Conservation (phyloP, 2,797 vertebrate genomes). For the Moxostoma hubbsi region DNA sequence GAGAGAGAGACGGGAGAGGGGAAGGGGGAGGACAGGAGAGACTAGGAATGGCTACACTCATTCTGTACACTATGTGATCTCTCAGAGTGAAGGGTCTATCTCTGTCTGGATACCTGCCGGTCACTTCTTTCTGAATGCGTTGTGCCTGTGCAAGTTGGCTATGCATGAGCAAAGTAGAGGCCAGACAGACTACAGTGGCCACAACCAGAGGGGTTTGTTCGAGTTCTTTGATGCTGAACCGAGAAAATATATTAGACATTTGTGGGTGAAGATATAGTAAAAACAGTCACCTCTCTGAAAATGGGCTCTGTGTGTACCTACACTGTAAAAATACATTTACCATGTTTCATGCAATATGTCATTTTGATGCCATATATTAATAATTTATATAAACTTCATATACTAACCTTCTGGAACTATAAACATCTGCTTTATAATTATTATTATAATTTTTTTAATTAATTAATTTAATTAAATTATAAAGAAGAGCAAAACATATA, state of each 20-base stretch:
- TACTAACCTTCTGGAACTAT: too few species aligned
- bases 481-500: too few species aligned
- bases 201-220: constrained; percentile 50
- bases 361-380: too few species aligned
- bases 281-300: constrained; percentile 45
- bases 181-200: neutral
- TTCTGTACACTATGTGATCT: constrained; percentile 7
- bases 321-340: too few species aligned
- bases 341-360: too few species aligned
- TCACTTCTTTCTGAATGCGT: constrained; percentile 44
- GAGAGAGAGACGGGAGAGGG: constrained; percentile 18
- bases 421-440: too few species aligned
- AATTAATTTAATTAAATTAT: too few species aligned
- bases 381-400: too few species aligned
- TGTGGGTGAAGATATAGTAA: constrained; percentile 47
- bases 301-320: constrained; percentile 15
- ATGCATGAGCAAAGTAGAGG: constrained; percentile 56
- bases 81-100: constrained; percentile 13
- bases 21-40: constrained; percentile 22
- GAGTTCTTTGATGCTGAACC: constrained; percentile 50
- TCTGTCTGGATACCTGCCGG: constrained; percentile 24
- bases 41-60: constrained; percentile 37
- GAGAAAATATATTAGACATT: constrained; percentile 56
- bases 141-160: constrained; percentile 56
- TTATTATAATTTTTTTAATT: too few species aligned